A percentile compares a stretch with the other conserved stretches of the same genome.
Evolutionary conservation across 2,113 vertebrate species (phyloP).

Genomic region (Sinosuthora webbiana): DNA sequence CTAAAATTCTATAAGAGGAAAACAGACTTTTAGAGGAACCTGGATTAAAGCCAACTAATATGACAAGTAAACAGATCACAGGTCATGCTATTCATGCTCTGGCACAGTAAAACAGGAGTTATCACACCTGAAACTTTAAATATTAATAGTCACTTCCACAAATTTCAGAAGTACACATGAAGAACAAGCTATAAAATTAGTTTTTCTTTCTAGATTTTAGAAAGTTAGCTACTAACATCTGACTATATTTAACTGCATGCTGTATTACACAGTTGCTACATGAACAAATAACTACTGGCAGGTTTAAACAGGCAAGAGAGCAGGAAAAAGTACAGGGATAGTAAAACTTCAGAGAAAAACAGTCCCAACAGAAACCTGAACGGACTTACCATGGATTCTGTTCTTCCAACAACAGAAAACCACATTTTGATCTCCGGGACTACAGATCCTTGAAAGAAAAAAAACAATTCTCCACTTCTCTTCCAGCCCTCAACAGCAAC

Average conservation of each 20-base stretch:
- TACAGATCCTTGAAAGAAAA: slow-evolving; percentile 51
- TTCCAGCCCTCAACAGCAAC: slow-evolving; percentile 44
- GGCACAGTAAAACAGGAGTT: slow-evolving; percentile 23
- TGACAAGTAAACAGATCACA: not conserved
- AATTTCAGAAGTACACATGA: not conserved
- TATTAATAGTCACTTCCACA: not conserved
- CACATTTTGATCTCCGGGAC: slow-evolving; percentile 81
- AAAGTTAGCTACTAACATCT: slow-evolving; percentile 7
- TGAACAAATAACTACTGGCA: slow-evolving; percentile 40
- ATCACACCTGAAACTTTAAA: slow-evolving; percentile 14
- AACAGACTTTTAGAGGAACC: not conserved
- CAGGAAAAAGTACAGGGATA: slow-evolving; percentile 20
- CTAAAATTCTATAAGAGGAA: not conserved
- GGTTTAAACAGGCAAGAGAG: slow-evolving; percentile 54
- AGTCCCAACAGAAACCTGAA: slow-evolving; percentile 27
- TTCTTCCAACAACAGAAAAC: slow-evolving; percentile 95
- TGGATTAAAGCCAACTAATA: slow-evolving; percentile 25
- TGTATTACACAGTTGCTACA: not conserved
- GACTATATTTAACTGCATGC: slow-evolving; percentile 42
- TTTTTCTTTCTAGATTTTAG: slow-evolving; percentile 8
- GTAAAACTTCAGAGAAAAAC: slow-evolving; percentile 48
- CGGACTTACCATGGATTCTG: slow-evolving; percentile 80
- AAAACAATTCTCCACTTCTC: slow-evolving; percentile 57
- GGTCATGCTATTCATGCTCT: slow-evolving; percentile 37
- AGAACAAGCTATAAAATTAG: slow-evolving; percentile 34